These are phyloP conservation scores for Parus major DNA, from an alignment of 2,113 vertebrate genomes.

Conservation along the genomic window DNA sequence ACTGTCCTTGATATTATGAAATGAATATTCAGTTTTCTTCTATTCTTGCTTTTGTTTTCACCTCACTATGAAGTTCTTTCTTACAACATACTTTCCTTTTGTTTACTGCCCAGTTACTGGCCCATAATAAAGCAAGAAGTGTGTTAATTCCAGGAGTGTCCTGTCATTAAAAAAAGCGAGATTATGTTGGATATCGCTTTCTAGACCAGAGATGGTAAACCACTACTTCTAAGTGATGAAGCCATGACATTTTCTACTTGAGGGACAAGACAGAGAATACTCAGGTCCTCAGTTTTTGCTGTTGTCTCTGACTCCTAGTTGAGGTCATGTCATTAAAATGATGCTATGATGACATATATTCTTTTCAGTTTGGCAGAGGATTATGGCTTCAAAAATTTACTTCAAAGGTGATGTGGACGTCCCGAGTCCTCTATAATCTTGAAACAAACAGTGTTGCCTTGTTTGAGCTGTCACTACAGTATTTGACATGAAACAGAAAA, in stretches of 20 bases:
- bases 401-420: slow-evolving; percentile 23
- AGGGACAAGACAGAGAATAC: neutral
- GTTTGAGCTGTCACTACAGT: neutral
- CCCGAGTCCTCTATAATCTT: neutral
- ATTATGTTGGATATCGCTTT: neutral
- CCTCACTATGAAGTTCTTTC: neutral
- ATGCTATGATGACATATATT: neutral
- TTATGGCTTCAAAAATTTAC: neutral
- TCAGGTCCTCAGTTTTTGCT: neutral
- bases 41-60: neutral
- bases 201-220: neutral
- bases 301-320: neutral
- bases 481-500: neutral
- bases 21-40: neutral
- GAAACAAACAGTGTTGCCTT: neutral
- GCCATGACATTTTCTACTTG: neutral
- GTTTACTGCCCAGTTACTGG: neutral
- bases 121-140: neutral
- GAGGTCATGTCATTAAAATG: neutral
- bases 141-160: neutral
- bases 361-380: neutral
- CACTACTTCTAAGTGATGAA: neutral
- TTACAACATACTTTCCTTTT: neutral
- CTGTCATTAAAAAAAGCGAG: neutral
- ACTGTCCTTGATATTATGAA: neutral